A percentile compares a stretch with the other conserved stretches of the same genome.
Conservation (phyloP, 2,888 invertebrate species). For the Amphipyra berbera region DNA sequence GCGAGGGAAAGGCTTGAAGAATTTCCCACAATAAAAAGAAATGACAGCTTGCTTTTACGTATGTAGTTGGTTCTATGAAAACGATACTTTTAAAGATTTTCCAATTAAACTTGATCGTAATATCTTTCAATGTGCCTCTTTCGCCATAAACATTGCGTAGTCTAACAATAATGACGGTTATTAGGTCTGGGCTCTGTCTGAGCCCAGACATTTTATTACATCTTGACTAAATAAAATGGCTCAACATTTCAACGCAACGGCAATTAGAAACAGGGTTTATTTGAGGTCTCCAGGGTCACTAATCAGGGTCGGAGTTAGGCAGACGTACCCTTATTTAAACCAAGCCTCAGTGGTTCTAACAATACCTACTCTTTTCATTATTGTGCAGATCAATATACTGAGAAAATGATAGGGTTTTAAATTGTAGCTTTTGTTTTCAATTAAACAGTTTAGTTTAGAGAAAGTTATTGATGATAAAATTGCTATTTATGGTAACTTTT, state of each 20-base stretch:
- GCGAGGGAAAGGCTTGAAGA: too few relatives aligned
- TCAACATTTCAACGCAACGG: constrained; percentile 37
- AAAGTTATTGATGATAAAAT: background rate
- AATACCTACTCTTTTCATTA: constrained; percentile 17
- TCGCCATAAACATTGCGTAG: constrained; percentile 20
- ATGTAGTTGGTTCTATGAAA: constrained; percentile 10
- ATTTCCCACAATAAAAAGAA: too few relatives aligned
- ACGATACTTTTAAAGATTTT: constrained; percentile 2
- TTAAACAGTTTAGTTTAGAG: background rate
- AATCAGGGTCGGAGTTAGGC: constrained; percentile 43
- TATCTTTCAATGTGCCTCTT: constrained; percentile 13
- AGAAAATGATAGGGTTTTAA: constrained; percentile 4
- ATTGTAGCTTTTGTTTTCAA: background rate
- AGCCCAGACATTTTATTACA: constrained; percentile 41
- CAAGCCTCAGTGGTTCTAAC: constrained; percentile 17
- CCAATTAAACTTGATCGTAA: constrained; percentile 27
- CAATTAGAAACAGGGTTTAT: constrained; percentile 54
- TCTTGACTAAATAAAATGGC: constrained; percentile 41
- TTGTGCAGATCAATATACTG: constrained; percentile 6
- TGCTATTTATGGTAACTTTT: background rate
- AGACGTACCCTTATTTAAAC: constrained; percentile 40
- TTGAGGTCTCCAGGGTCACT: constrained; percentile 41
- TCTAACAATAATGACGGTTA: constrained; percentile 33
- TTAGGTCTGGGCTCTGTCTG: constrained; percentile 18
- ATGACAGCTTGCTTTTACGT: too few relatives aligned